These are phyloP conservation scores for Hybognathus amarus DNA, from an alignment of 2,797 vertebrate genomes.

Conservation along the genomic window DNA sequence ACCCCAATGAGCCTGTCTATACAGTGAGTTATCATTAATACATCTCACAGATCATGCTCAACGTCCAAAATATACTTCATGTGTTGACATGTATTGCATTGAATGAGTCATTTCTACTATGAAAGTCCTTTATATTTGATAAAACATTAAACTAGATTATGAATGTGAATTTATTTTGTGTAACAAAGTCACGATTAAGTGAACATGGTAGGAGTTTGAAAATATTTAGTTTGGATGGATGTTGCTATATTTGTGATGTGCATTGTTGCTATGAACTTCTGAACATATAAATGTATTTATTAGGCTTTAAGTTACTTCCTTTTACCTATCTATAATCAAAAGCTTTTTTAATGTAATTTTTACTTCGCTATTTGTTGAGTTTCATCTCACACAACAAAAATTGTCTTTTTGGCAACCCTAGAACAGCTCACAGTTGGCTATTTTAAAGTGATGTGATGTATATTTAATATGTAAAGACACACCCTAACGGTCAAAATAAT, in stretches of 20 bases:
- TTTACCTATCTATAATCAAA: background rate
- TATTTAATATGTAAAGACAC: background rate
- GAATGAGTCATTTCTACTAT: background rate
- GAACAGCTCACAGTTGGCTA: background rate
- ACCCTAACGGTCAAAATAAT: too few species aligned
- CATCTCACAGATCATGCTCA: background rate
- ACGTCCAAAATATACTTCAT: background rate
- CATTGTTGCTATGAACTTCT: background rate
- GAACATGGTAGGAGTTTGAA: background rate
- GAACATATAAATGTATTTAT: background rate
- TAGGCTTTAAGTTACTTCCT: background rate
- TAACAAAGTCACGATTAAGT: background rate
- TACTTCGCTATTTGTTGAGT: background rate
- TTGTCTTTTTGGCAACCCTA: background rate
- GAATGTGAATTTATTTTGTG: background rate
- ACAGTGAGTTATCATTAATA: slow-evolving; percentile 36
- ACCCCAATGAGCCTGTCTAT: slow-evolving; percentile 48
- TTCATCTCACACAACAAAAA: background rate
- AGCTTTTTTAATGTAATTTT: background rate
- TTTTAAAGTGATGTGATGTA: background rate
- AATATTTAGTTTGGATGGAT: background rate
- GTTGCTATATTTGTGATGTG: background rate
- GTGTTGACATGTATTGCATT: background rate
- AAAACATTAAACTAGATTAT: background rate
- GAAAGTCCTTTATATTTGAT: background rate